Evolutionary conservation across 2,888 invertebrate genomes (phyloP).

Genomic region (Drosophila fungiperda): DNA sequence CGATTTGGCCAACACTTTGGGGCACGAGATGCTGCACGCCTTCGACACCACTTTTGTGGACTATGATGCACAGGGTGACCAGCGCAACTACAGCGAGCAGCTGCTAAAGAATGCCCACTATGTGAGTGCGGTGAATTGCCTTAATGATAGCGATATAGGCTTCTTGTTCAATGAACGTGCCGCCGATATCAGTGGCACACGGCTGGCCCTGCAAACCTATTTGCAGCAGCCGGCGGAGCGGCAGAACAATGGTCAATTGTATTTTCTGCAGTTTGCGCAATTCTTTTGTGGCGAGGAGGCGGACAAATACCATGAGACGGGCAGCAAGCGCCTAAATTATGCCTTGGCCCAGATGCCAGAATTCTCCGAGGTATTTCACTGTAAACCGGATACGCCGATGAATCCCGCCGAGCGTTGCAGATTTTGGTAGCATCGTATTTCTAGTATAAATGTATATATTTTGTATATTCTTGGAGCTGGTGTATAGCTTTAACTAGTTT

Average conservation of each 20-base stretch:
- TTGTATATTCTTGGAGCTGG: constrained; percentile 9
- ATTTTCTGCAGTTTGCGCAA: constrained; percentile 80
- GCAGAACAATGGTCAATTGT: constrained; percentile 65
- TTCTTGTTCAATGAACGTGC: constrained; percentile 70
- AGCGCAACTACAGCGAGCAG: constrained; percentile 60
- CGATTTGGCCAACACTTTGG: constrained; percentile 78
- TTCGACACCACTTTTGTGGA: constrained; percentile 74
- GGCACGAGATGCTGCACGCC: constrained; percentile 80
- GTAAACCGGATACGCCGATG: constrained; percentile 66
- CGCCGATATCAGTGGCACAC: constrained; percentile 79
- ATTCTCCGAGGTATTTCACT: constrained; percentile 72
- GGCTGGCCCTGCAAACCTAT: constrained; percentile 74
- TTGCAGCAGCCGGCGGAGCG: constrained; percentile 46
- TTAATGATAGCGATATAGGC: constrained; percentile 49
- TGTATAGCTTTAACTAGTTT: constrained; percentile 66
- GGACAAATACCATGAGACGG: constrained; percentile 72
- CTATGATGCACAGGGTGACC: constrained; percentile 68
- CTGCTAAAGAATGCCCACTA: constrained; percentile 55
- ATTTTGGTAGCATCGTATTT: constrained; percentile 66
- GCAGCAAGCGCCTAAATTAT: constrained; percentile 76
- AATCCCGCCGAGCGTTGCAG: constrained; percentile 67
- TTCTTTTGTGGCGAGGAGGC: constrained; percentile 78
- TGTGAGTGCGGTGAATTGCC: constrained; percentile 52
- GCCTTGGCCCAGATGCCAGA: constrained; percentile 76
- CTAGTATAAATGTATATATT: constrained; percentile 3